Base-by-base conservation (phyloP, 1,140 invertebrate species). In the Myzus persicae region DNA sequence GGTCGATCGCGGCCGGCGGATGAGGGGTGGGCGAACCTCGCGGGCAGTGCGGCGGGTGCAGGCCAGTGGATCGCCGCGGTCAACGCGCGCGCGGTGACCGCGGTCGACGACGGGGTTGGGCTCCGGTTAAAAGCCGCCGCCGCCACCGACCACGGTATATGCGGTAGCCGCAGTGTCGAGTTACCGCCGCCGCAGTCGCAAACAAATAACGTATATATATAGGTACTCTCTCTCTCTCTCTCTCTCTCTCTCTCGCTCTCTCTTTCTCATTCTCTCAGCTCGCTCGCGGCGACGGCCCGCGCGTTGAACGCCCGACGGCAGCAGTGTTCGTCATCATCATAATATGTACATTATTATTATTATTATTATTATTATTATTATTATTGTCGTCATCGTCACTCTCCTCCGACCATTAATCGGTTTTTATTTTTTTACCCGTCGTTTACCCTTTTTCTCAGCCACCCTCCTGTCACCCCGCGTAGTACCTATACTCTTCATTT, bases 61-160 rank as follows among this genome's bases (percentile, higher is more conserved):
- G 36, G 36, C 4, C 8, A 20, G 38, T 2, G 51, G 22, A 54
- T 40, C 24, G 51, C 38, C 38, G 48, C 22, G 20, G 51, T 31
- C 36, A 26, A 46, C 38, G 22, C 22, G 38, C 40, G 82, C 36
- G 84, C 40, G 24, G 84, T 36, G n/a, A 7, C 38, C 46, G 38
- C 18, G 46, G 87, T 90, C 51, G 88, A 59, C 89, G 38, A 67
- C 22, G 44, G 87, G 87, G 87, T 89, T 89, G 46, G 85, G 31
- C 85, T 87, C 85, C 42, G 48, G 87, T 89, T 89, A 89, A 89
- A 89, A 89, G 87, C 87, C 87, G n/a, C 46, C 14, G 85, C 22
- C 40, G 22, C 22, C 84, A 31, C 24, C 40, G 40, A 59, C 54
- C 38, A 84, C 26, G 6, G 44, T 38, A n/a, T 36, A 84, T 84